Percentiles rank a stretch among this genome's conserved stretches.
Conservation (phyloP, 2,113 vertebrate species). For the Redunca redunca region DNA sequence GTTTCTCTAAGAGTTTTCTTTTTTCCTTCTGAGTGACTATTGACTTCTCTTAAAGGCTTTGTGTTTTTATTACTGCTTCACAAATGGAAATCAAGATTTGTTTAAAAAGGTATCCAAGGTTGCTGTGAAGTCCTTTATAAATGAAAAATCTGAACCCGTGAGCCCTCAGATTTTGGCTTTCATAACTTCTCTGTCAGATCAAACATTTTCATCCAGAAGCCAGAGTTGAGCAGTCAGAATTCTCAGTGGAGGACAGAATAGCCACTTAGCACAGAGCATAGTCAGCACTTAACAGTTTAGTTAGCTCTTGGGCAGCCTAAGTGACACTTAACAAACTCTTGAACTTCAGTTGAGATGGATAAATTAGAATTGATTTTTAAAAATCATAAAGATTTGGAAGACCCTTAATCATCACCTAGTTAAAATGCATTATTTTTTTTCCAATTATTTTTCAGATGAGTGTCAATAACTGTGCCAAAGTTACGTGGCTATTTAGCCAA, state of each 20-base stretch:
- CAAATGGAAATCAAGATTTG: not conserved
- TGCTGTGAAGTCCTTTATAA: not conserved
- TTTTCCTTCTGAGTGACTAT: not conserved
- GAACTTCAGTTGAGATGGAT: not conserved
- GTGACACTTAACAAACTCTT: not conserved
- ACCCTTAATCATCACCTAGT: not conserved
- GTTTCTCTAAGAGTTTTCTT: not conserved
- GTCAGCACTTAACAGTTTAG: not conserved
- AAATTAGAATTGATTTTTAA: not conserved
- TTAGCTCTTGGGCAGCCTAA: not conserved
- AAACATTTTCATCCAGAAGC: not conserved
- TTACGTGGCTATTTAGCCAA: not conserved
- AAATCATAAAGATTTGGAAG: slow-evolving; percentile 11
- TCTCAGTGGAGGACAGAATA: not conserved
- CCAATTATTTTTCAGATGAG: not conserved
- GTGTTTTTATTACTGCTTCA: slow-evolving; percentile 4
- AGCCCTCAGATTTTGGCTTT: not conserved
- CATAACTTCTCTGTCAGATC: not conserved
- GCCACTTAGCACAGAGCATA: not conserved
- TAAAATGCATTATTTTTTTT: not conserved
- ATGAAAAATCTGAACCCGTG: not conserved
- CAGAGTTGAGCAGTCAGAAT: not conserved
- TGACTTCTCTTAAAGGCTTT: slow-evolving; percentile 22
- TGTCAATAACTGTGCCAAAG: not conserved
- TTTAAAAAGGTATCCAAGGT: not conserved